Conservation (phyloP, 92 coral and sea anemone species). For the Isaurus tuberculatus region DNA sequence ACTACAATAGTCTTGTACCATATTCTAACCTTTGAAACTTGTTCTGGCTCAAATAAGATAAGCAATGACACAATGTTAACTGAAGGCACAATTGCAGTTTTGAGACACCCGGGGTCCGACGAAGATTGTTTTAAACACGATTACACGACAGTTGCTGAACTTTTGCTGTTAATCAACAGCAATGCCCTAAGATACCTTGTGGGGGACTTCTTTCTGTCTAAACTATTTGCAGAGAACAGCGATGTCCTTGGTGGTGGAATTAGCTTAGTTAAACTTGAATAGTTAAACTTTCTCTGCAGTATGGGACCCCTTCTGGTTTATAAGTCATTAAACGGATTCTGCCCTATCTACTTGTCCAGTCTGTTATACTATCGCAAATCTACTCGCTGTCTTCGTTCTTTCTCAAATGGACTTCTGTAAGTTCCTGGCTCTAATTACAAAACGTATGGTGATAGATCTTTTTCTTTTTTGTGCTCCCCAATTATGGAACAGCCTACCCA, state of each 20-base stretch:
- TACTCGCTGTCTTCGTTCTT: too few species aligned
- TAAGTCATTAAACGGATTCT: too few species aligned
- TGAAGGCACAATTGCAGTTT: neutral
- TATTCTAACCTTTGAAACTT: constrained; percentile 48
- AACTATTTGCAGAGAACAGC: constrained; percentile 34
- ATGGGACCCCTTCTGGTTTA: too few species aligned
- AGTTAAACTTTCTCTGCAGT: too few species aligned
- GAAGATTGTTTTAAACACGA: neutral
- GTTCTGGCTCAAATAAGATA: neutral
- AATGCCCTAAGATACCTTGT: constrained; percentile 45
- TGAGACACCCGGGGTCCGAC: neutral
- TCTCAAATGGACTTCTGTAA: too few species aligned
- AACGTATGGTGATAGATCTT: too few species aligned
- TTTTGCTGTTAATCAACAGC: constrained; percentile 47
- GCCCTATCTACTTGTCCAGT: too few species aligned
- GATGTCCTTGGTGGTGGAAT: constrained; percentile 42
- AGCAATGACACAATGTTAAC: neutral
- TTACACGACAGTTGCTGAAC: neutral
- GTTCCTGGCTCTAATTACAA: too few species aligned
- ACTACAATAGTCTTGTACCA: constrained; percentile 55
- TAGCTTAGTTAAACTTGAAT: neutral
- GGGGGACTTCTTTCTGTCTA: constrained; percentile 47
- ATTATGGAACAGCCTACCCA: too few species aligned
- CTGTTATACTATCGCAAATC: too few species aligned
- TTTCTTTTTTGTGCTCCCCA: too few species aligned